Evolutionary conservation across 2,888 invertebrate genomes (phyloP), one percentile per base, ranked within the genome.

Genomic region (Magallana nippona): DNA sequence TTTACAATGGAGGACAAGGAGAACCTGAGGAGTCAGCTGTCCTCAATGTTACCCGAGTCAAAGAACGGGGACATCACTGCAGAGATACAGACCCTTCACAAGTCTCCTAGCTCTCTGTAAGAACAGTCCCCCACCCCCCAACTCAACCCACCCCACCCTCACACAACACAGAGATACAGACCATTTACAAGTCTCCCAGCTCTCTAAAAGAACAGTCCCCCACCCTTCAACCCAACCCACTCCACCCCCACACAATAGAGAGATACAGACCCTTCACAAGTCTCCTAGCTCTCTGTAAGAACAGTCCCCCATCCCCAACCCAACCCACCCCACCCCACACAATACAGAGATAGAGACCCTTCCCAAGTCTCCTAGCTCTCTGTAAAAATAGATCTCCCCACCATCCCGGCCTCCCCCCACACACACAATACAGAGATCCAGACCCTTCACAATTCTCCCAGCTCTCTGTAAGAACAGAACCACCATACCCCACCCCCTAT

Each of bases 1-100:
- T 95, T 97, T 87, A 96, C 96, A 0, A 95, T 96, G 91, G 95
- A 96, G 1, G 97, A 97, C 92, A 95, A 96, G 89, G 96, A 96
- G 91, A 96, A 96, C 1, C 95, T 98, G 62, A 96, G 97, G 79
- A 96, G 97, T 89, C 97, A 98, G 94, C 95, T 98, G 91, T 96
- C 97, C 79, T 95, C 98, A 91, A 95, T 98, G 10, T 95, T 98
- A 0, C 96, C 93, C 85, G 92, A 90, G 83, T 87, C 89, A 11
- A 80, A 89, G 8, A 86, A 85, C 58, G 92, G 91, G 17, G 89
- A 56, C 78, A 90, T 92, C 2, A 96, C 96, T 86, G 96, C 93
- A 94, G 96, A 86, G 95, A 96, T 13, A 95, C 94, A 56, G 15
- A 55, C 56, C 27, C 78, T 78, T 8, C 55, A 56, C 19, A 78